Percentiles rank a stretch among this genome's conserved stretches.
phyloP scores from a whole-genome alignment of 2,797 vertebrate genomes.

The Odontamblyopus rebecca region DNA sequence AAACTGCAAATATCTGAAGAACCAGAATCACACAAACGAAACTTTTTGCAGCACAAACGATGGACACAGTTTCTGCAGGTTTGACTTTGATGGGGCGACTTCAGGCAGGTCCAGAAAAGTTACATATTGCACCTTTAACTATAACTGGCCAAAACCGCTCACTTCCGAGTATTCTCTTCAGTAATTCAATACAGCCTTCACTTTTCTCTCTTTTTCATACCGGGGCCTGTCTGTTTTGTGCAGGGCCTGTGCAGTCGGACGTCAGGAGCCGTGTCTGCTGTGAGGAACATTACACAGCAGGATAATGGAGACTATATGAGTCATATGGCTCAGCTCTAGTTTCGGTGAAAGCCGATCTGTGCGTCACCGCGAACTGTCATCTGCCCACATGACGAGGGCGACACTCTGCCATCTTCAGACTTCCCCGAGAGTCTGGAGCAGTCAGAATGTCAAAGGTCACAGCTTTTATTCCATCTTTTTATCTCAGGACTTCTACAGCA shows the following conservation, averaged over 20 bases:
- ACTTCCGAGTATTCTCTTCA: no score
- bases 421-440: neutral
- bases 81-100: no score
- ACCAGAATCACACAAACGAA: no score
- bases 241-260: neutral
- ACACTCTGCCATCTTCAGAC: conserved; percentile 6
- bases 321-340: conserved; percentile 22
- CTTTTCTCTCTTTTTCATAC: no score
- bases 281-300: conserved; percentile 24
- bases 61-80: no score
- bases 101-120: no score
- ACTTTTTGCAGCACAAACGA: no score
- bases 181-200: no score
- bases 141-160: no score
- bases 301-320: conserved; percentile 25
- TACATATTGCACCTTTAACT: no score
- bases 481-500: neutral
- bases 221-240: neutral
- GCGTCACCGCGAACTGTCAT: conserved; percentile 26
- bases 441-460: neutral
- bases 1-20: no score
- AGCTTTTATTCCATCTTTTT: neutral
- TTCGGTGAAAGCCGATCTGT: conserved; percentile 28
- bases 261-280: neutral
- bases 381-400: conserved; percentile 14